Conservation (phyloP, 2,888 invertebrate genomes). For the Andrena bucephala region DNA sequence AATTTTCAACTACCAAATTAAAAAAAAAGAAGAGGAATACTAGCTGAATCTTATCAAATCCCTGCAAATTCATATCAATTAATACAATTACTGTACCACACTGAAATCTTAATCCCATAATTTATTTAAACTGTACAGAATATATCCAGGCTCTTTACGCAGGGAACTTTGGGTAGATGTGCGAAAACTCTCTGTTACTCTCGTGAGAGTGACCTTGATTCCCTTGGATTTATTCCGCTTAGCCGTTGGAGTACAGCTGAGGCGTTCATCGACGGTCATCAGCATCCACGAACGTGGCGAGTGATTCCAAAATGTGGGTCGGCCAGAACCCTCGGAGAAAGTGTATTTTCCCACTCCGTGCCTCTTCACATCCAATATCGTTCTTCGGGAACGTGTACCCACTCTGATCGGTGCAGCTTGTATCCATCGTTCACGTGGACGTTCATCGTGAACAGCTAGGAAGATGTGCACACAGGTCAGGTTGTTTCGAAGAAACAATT, state of each 20-base stretch:
- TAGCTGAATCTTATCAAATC: too few relatives aligned
- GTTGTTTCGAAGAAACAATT: too few relatives aligned
- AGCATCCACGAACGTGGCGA: slow-evolving; percentile 75
- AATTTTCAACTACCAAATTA: too few relatives aligned
- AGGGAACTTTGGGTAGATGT: slow-evolving; percentile 16
- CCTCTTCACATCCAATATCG: slow-evolving; percentile 70
- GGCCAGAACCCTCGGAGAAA: slow-evolving; percentile 79
- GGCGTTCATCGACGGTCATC: slow-evolving; percentile 64
- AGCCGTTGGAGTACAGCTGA: slow-evolving; percentile 30
- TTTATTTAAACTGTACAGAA: too few relatives aligned
- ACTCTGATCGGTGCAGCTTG: slow-evolving; percentile 26
- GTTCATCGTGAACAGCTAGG: background rate
- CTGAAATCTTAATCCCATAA: too few relatives aligned
- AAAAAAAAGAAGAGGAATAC: too few relatives aligned
- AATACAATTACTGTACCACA: too few relatives aligned
- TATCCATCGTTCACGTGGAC: slow-evolving; percentile 6
- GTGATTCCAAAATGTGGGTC: slow-evolving; percentile 83
- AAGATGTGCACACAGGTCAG: background rate
- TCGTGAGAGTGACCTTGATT: slow-evolving; percentile 83
- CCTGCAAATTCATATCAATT: too few relatives aligned
- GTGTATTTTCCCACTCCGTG: slow-evolving; percentile 77
- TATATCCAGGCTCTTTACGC: background rate
- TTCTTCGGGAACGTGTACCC: slow-evolving; percentile 42
- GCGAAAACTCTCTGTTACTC: slow-evolving; percentile 8
- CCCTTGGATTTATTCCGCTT: slow-evolving; percentile 55